These are phyloP conservation scores for Sepiola atlantica DNA, from an alignment of 2,888 invertebrate genomes.

Conservation along the genomic window DNA sequence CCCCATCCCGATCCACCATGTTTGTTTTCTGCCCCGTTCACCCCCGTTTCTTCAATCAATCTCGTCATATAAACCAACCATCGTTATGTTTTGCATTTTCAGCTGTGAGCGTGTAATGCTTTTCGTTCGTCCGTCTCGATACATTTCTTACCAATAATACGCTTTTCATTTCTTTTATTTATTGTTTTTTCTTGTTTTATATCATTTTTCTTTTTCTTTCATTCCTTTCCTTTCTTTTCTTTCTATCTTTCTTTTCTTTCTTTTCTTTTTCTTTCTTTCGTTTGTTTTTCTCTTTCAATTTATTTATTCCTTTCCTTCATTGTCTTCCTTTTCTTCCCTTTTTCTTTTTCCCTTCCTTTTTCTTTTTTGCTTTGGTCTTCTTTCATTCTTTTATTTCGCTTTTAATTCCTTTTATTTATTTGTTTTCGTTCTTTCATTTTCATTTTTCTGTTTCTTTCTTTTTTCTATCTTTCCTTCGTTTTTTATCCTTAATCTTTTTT, in stretches of 20 bases:
- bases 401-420: too few relatives aligned
- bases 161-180: background rate
- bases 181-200: background rate
- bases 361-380: too few relatives aligned
- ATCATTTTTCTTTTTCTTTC: too few relatives aligned
- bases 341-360: constrained; percentile 1
- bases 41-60: background rate
- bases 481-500: too few relatives aligned
- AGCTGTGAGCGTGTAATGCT: background rate
- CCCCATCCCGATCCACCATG: background rate
- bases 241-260: background rate
- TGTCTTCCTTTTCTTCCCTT: background rate
- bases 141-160: background rate
- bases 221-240: background rate
- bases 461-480: too few relatives aligned
- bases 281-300: background rate
- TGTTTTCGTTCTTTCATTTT: too few relatives aligned
- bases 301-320: background rate
- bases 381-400: too few relatives aligned
- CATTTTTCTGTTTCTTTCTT: too few relatives aligned
- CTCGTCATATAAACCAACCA: background rate
- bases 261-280: background rate
- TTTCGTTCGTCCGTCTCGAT: background rate
- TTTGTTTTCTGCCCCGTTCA: background rate
- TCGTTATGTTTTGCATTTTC: background rate